Evolutionary conservation across 2,888 invertebrate species (phyloP), one percentile per base, ranked within the genome.

Genomic region (Eupithecia centaureata): DNA sequence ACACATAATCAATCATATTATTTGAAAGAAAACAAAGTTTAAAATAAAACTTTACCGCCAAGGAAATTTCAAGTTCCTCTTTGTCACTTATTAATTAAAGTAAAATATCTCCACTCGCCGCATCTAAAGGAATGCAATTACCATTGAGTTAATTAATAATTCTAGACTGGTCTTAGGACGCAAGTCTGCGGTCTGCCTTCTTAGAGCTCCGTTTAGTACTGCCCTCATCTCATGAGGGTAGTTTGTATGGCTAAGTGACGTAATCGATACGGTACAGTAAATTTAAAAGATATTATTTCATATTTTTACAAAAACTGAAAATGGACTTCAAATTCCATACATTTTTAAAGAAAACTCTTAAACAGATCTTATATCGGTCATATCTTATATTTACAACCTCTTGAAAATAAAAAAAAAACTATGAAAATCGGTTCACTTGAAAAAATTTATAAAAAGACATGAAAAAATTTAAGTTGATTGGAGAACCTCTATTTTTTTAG

Each of bases 131-230:
- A 91, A 90, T 89, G 89, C 88, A 89, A 91, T 91, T 88, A 89
- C 82, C 86, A 89, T 91, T 88, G 82, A 81, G 87, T 89, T 89
- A 91, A 91, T 91, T 91, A 91, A 90, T 91, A 92, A 92, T 92
- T 92, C 91, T 90, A 89, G 90, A 90, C 86, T 78, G 82, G 86
- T 89, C 91, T 84, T 83, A 86, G 87, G 87, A 88, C 89, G 85
- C 90, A 89, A 91, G 90, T 88, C 90, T 90, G 91, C 87, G 90
- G 90, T 85, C 73, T 67, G 72, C 77, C 80, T 77, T 79, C 76
- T 81, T 89, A 91, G 87, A 65, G 65, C 61, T 51, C 70, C 63
- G 70, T 64, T 70, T 66, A 66, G 63, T 61, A 61, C 66, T 70
- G 70, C 70, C 70, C 66, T 66, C 61, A 70, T 85, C 76, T 73